Percentiles rank a stretch among this genome's conserved stretches.
Conservation (phyloP, 2,888 invertebrate species). For the Spialia ferax region DNA sequence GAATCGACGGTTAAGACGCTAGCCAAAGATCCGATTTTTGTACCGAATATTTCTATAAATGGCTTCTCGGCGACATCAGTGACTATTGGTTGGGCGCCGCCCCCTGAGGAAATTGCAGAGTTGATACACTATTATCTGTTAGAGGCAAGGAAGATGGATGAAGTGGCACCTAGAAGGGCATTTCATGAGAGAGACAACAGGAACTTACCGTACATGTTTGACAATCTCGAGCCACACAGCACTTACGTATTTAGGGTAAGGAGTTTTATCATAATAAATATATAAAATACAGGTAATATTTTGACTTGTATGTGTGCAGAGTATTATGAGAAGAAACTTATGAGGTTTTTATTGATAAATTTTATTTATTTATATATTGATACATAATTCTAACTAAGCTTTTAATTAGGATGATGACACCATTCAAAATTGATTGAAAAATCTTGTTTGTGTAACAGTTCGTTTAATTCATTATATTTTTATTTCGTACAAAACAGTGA, state of each 20-base stretch:
- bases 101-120: constrained; percentile 88
- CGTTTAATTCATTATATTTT: no score
- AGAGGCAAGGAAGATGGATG: constrained; percentile 87
- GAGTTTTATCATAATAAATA: neutral
- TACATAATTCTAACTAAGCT: no score
- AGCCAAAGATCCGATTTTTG: constrained; percentile 91
- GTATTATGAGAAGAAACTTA: no score
- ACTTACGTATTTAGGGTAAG: constrained; percentile 92
- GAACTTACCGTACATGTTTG: constrained; percentile 92
- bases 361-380: no score
- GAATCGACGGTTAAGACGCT: constrained; percentile 86
- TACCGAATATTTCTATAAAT: constrained; percentile 92
- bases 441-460: no score
- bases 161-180: constrained; percentile 85
- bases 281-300: no score
- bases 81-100: constrained; percentile 93
- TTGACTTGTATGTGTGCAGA: no score
- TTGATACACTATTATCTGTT: constrained; percentile 92
- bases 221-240: constrained; percentile 91
- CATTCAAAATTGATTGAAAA: no score
- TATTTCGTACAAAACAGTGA: no score
- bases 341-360: no score
- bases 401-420: no score
- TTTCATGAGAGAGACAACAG: constrained; percentile 88
- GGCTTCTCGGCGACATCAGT: constrained; percentile 90